Conservation (phyloP, 1,140 invertebrate genomes). For the Psix sp. region DNA sequence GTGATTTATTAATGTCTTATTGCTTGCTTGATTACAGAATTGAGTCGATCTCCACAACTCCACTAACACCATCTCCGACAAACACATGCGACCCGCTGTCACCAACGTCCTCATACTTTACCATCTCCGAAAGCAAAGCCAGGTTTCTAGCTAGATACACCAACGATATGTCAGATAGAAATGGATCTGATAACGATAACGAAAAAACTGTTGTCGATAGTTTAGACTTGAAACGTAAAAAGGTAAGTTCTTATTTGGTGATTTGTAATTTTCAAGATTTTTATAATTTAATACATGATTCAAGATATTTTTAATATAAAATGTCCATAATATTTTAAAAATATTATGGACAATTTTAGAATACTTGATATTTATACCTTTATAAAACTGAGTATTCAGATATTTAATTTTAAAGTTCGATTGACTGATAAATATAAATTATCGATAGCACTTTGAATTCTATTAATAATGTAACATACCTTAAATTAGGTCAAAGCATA, state of each 20-base stretch:
- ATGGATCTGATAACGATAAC: slow-evolving; percentile 48
- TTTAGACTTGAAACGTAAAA: slow-evolving; percentile 82
- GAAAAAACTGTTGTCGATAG: slow-evolving; percentile 72
- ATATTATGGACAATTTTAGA: too few species aligned
- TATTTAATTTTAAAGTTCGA: too few species aligned
- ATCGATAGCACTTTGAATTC: too few species aligned
- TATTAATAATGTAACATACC: too few species aligned
- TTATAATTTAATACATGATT: too few species aligned
- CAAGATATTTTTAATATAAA: too few species aligned
- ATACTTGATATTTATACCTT: too few species aligned
- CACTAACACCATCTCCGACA: slow-evolving; percentile 63
- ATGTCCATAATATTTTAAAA: too few species aligned
- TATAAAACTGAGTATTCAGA: too few species aligned
- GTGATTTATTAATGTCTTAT: not conserved
- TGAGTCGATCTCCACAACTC: slow-evolving; percentile 68
- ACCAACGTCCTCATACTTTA: slow-evolving; percentile 82
- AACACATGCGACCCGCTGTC: slow-evolving; percentile 75
- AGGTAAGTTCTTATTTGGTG: slow-evolving; percentile 77
- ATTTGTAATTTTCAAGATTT: too few species aligned
- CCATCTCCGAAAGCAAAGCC: slow-evolving; percentile 84
- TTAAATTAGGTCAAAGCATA: too few species aligned
- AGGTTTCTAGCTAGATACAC: slow-evolving; percentile 81
- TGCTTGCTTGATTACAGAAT: slow-evolving; percentile 66
- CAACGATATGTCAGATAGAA: slow-evolving; percentile 76
- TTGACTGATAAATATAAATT: too few species aligned